Percentiles rank a stretch among this genome's conserved stretches.
Conservation (phyloP, 2,113 vertebrate species). For the Syngnathoides biaculeatus region DNA sequence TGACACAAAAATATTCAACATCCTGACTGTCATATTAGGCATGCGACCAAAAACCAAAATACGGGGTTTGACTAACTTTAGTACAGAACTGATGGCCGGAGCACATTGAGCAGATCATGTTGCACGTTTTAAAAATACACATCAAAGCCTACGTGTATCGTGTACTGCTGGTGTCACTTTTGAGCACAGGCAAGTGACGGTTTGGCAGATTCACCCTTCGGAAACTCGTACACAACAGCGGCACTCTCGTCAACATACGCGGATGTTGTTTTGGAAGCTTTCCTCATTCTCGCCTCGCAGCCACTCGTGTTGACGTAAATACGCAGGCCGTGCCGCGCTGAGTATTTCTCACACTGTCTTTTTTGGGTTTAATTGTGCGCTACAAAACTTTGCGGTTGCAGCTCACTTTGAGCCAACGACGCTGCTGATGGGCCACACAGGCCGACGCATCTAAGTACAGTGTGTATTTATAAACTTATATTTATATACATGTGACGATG, state of each 20-base stretch:
- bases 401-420: constrained; percentile 16
- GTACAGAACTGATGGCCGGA: not conserved
- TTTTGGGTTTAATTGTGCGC: constrained; percentile 44
- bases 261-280: constrained; percentile 55
- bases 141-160: not conserved
- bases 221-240: constrained; percentile 19
- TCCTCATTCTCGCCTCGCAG: constrained; percentile 29
- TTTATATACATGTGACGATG: not conserved
- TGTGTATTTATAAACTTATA: constrained; percentile 3
- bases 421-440: constrained; percentile 29
- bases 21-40: not conserved
- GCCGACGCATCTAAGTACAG: constrained; percentile 9
- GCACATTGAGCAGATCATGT: not conserved
- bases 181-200: not conserved
- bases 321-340: constrained; percentile 35
- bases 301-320: constrained; percentile 52
- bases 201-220: constrained; percentile 8
- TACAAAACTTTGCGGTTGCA: constrained; percentile 37
- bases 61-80: not conserved
- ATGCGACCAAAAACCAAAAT: not conserved
- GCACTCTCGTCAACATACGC: constrained; percentile 8
- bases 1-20: not conserved
- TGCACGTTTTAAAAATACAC: not conserved
- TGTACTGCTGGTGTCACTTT: not conserved
- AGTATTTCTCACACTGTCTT: constrained; percentile 36